Conservation (phyloP, 2,888 invertebrate species). For the Serrognathus titanus region DNA sequence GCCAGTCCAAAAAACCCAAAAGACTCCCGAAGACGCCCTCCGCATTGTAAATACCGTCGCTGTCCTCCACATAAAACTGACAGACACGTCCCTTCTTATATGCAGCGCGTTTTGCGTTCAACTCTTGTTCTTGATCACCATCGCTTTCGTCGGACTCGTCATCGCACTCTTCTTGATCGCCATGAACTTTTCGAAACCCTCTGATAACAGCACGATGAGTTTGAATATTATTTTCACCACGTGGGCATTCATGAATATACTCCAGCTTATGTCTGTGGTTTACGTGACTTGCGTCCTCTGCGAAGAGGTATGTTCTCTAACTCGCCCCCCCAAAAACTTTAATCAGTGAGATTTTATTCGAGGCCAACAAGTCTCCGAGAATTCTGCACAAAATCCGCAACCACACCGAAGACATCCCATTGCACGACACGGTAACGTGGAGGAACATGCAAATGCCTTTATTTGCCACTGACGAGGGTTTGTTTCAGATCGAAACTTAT, state of each 20-base stretch:
- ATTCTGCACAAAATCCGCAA: slow-evolving; percentile 39
- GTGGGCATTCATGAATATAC: slow-evolving; percentile 35
- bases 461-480: not conserved
- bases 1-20: no score
- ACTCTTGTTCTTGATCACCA: slow-evolving; percentile 33
- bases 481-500: slow-evolving; percentile 38
- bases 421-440: slow-evolving; percentile 34
- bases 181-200: slow-evolving; percentile 19
- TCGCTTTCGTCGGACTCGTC: slow-evolving; percentile 35
- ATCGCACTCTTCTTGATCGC: slow-evolving; percentile 34
- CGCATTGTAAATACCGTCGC: slow-evolving; percentile 32
- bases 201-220: not conserved
- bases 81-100: slow-evolving; percentile 32
- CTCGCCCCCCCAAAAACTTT: no score
- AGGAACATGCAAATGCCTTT: not conserved
- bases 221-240: slow-evolving; percentile 27
- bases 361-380: slow-evolving; percentile 37
- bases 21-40: no score
- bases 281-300: slow-evolving; percentile 35
- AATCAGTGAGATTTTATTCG: slow-evolving; percentile 19
- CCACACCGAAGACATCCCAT: slow-evolving; percentile 29
- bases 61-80: slow-evolving; percentile 34
- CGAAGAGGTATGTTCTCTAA: slow-evolving; percentile 30
- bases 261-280: slow-evolving; percentile 35
- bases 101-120: slow-evolving; percentile 35